phyloP scores from a whole-genome alignment of 2,113 vertebrate genomes.

The Pseudopipra pipra region DNA sequence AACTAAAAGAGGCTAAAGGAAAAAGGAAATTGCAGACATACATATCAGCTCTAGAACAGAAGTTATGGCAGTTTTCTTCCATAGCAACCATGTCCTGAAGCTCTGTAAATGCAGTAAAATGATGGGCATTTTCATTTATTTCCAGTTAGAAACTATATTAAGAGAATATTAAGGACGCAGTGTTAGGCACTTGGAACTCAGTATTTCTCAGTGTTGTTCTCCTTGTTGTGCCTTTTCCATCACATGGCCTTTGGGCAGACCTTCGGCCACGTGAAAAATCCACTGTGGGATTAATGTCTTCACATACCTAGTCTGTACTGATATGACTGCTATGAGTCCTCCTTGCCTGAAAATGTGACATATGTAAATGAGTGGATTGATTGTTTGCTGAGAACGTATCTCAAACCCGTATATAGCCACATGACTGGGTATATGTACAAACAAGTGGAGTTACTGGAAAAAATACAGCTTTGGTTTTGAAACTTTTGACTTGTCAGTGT shows the following conservation, averaged over 20 bases:
- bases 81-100: slow-evolving; percentile 28
- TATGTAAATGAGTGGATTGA: not conserved
- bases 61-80: slow-evolving; percentile 33
- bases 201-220: not conserved
- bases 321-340: not conserved
- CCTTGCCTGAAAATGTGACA: not conserved
- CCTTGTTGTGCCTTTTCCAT: slow-evolving; percentile 1
- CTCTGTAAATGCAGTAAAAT: slow-evolving; percentile 9
- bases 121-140: slow-evolving; percentile 18
- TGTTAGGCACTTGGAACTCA: not conserved
- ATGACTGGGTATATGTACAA: not conserved
- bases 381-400: not conserved
- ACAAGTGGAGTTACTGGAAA: not conserved
- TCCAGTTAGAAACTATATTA: slow-evolving; percentile 19
- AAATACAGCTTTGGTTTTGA: not conserved
- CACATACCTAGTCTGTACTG: not conserved
- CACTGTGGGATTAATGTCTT: not conserved
- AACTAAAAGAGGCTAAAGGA: slow-evolving; percentile 31
- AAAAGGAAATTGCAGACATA: slow-evolving; percentile 36
- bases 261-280: not conserved
- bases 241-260: not conserved
- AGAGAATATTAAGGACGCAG: slow-evolving; percentile 4
- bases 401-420: not conserved
- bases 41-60: not conserved
- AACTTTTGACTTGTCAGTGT: not conserved